These are phyloP conservation scores for Hydrocynus forskahlii DNA, from an alignment of 2,797 vertebrate genomes.

Conservation along the genomic window DNA sequence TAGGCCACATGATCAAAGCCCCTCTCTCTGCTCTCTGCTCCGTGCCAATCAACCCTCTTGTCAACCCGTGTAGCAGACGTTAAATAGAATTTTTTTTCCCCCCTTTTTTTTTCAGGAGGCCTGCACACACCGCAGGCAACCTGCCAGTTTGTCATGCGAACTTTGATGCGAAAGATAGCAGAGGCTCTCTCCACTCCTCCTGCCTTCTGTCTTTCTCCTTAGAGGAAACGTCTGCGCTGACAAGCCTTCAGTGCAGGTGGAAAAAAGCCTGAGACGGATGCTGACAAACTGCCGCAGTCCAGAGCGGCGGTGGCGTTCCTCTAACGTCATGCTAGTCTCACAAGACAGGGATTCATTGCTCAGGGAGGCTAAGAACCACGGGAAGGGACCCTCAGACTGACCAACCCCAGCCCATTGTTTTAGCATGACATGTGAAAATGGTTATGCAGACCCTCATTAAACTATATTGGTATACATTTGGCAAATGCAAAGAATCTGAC, in stretches of 20 bases:
- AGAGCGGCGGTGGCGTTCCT: background rate
- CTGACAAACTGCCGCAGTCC: background rate
- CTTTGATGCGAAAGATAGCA: slow-evolving; percentile 33
- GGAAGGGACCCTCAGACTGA: background rate
- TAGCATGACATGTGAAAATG: background rate
- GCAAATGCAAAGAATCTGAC: background rate
- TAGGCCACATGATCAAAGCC: slow-evolving; percentile 98
- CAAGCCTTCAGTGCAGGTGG: slow-evolving; percentile 3
- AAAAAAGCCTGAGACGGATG: background rate
- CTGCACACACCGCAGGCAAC: slow-evolving; percentile 66
- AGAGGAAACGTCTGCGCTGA: slow-evolving; percentile 7
- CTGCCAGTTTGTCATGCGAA: slow-evolving; percentile 37
- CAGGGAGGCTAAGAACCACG: background rate
- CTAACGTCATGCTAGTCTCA: background rate
- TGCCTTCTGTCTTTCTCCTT: slow-evolving; percentile 24
- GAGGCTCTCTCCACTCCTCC: background rate
- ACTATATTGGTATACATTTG: background rate
- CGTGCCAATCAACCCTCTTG: slow-evolving; percentile 96
- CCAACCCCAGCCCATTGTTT: background rate
- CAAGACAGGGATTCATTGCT: background rate
- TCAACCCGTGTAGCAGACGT: slow-evolving; percentile 91
- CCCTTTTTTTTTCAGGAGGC: slow-evolving; percentile 32
- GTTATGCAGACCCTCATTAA: background rate
- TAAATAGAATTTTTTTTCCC: slow-evolving; percentile 85
- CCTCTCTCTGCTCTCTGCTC: slow-evolving; percentile 89